Conservation (phyloP, 2,797 vertebrate genomes). For the Psittacula echo region DNA sequence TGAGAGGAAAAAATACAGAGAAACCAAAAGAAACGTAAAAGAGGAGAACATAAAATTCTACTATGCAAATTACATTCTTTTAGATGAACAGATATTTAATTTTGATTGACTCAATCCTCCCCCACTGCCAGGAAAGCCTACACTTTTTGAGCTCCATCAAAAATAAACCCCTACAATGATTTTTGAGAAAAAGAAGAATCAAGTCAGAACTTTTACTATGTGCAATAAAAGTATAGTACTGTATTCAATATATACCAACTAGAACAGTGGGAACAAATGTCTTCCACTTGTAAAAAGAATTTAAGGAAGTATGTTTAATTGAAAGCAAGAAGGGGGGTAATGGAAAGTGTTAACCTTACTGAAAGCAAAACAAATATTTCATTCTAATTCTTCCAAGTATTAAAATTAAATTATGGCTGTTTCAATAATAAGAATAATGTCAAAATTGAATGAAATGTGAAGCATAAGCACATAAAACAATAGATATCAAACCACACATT, state of each 20-base stretch:
- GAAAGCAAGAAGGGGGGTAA: background rate
- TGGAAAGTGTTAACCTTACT: background rate
- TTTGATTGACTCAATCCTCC: constrained; percentile 51
- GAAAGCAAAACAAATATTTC: background rate
- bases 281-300: background rate
- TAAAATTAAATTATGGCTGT: background rate
- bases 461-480: background rate
- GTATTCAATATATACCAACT: background rate
- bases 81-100: constrained; percentile 27
- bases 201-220: background rate
- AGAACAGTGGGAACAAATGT: background rate
- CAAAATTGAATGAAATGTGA: background rate
- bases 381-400: background rate
- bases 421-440: background rate
- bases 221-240: background rate
- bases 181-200: constrained; percentile 11
- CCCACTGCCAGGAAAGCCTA: background rate
- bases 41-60: background rate
- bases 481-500: background rate
- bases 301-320: background rate
- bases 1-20: background rate
- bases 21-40: background rate
- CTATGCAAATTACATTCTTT: constrained; percentile 32
- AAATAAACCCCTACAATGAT: background rate
- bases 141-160: background rate